Conservation (phyloP, 2,888 invertebrate species). For the Protonemura montana region DNA sequence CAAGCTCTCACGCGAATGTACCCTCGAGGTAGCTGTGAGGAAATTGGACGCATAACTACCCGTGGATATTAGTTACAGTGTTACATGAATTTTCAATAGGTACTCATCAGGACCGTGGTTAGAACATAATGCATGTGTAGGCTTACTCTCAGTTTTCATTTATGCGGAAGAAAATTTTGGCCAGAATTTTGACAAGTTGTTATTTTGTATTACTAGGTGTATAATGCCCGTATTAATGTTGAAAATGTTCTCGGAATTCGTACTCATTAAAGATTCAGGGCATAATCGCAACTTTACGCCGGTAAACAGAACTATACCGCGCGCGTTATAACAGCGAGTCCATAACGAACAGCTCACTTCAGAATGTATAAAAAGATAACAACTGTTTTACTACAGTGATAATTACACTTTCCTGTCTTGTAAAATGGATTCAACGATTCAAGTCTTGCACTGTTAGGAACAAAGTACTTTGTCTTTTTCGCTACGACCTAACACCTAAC, state of each 20-base stretch:
- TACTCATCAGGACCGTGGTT: neutral
- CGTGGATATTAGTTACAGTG: neutral
- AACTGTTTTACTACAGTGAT: neutral
- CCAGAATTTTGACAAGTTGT: neutral
- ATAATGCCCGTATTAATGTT: neutral
- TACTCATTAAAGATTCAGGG: neutral
- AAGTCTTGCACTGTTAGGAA: neutral
- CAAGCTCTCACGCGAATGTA: neutral
- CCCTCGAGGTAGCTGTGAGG: neutral
- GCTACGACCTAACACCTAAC: neutral
- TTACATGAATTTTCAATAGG: neutral
- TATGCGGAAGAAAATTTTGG: neutral
- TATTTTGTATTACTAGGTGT: neutral
- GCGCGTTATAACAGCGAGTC: neutral
- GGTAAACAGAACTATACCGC: neutral
- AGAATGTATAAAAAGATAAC: neutral
- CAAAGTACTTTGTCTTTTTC: neutral
- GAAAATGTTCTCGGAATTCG: neutral
- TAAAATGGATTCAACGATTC: constrained; percentile 2
- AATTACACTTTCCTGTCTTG: neutral
- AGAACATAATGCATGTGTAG: neutral
- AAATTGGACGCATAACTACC: neutral
- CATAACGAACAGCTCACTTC: neutral
- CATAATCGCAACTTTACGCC: neutral
- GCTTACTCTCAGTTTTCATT: neutral